phyloP scores from a whole-genome alignment of 2,113 vertebrate species.

The Eulacestoma nigropectus region DNA sequence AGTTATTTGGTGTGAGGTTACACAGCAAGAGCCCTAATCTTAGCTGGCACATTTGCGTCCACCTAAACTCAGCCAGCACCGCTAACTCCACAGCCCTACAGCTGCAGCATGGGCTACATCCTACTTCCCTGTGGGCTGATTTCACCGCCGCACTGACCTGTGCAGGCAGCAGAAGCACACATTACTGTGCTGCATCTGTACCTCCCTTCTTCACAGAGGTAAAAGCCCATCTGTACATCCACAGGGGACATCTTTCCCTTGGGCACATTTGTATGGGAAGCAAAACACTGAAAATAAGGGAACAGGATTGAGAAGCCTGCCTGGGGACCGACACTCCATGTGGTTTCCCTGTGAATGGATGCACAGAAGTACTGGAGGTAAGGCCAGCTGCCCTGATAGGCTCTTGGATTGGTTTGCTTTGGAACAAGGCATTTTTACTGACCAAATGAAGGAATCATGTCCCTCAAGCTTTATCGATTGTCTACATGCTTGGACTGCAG shows the following conservation, averaged over 20 bases:
- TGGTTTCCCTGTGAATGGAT: not conserved
- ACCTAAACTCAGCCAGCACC: not conserved
- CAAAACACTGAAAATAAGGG: not conserved
- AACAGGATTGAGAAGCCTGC: not conserved
- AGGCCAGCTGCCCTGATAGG: not conserved
- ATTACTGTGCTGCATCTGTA: not conserved
- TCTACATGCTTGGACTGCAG: not conserved
- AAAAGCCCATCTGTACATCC: not conserved
- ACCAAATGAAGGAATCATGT: not conserved
- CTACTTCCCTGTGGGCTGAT: not conserved
- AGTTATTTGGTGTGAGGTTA: not conserved
- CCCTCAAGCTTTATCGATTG: not conserved
- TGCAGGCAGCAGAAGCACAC: not conserved
- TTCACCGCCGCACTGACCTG: not conserved
- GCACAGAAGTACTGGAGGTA: not conserved
- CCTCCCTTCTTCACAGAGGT: not conserved
- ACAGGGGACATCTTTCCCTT: fast-evolving
- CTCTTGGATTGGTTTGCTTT: fast-evolving
- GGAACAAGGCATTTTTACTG: not conserved
- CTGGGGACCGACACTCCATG: not conserved
- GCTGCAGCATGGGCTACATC: not conserved
- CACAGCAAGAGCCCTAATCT: not conserved
- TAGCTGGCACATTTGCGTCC: not conserved
- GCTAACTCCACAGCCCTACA: not conserved
- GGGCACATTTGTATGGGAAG: not conserved